Percentiles rank a stretch among this genome's conserved stretches.
Evolutionary conservation across 1,140 invertebrate genomes (phyloP).

Genomic region (Drosophila orena): DNA sequence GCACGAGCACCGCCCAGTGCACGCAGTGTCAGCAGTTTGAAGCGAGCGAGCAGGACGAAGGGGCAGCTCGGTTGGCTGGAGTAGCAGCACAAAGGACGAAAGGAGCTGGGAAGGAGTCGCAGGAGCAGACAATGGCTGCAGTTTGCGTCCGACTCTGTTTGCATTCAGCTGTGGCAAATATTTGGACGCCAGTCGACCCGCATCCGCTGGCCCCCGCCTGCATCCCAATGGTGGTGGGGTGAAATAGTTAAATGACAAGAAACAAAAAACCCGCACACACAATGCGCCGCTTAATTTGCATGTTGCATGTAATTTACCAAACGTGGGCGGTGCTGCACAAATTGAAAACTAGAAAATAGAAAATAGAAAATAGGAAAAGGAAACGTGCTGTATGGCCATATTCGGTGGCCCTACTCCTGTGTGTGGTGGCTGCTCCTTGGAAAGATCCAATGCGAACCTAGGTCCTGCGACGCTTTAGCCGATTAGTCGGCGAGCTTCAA

Average conservation of each 20-base stretch:
- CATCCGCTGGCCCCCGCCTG: neutral
- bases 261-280: neutral
- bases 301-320: constrained; percentile 29
- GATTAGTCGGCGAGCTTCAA: constrained; percentile 17
- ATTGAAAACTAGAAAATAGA: neutral
- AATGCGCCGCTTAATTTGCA: constrained; percentile 18
- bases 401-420: too few species aligned
- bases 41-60: neutral
- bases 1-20: neutral
- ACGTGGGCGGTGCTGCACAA: constrained; percentile 13
- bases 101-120: neutral
- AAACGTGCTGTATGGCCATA: neutral
- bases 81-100: neutral
- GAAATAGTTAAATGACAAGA: neutral
- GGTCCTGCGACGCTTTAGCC: constrained; percentile 4
- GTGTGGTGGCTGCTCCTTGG: too few species aligned
- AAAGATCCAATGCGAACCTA: too few species aligned
- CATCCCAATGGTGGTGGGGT: neutral
- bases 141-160: constrained; percentile 34
- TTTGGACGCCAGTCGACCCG: constrained; percentile 27
- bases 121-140: constrained; percentile 22
- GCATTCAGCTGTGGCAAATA: constrained; percentile 45
- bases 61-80: neutral
- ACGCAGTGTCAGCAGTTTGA: constrained; percentile 23
- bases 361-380: constrained; percentile 1